Evolutionary conservation across 2,797 vertebrate genomes (phyloP).

Genomic region (Podarcis siculus): DNA sequence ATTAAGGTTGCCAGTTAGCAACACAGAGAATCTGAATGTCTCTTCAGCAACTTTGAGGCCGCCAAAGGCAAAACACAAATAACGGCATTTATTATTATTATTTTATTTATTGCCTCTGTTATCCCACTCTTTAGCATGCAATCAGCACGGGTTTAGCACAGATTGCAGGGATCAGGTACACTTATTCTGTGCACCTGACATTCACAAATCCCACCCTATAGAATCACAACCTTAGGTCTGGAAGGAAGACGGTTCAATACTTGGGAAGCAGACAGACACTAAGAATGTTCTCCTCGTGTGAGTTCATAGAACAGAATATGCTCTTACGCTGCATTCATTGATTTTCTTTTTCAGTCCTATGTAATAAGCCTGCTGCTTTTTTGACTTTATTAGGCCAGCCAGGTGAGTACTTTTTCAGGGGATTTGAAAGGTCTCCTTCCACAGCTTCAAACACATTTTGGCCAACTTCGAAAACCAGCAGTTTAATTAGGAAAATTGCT

Average conservation of each 20-base stretch:
- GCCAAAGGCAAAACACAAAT: not conserved
- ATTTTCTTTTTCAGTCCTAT: not conserved
- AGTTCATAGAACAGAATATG: not conserved
- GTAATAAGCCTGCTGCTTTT: not conserved
- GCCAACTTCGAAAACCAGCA: not conserved
- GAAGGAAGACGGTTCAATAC: not conserved
- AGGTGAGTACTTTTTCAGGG: not conserved
- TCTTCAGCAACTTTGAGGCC: not conserved
- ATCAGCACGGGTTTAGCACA: not conserved
- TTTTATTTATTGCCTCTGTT: not conserved
- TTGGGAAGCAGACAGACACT: not conserved
- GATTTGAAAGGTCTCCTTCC: constrained; percentile 53
- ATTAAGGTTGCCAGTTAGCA: not conserved
- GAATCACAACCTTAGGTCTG: not conserved
- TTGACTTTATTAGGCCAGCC: not conserved
- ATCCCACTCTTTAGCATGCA: no score
- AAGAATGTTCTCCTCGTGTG: not conserved
- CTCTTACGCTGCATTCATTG: no score
- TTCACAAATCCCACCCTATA: not conserved
- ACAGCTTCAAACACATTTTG: constrained; percentile 57
- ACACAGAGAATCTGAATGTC: not conserved
- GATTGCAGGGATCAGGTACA: no score
- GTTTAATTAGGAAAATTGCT: not conserved
- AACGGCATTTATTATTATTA: not conserved
- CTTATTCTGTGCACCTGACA: not conserved